Evolutionary conservation across 2,888 invertebrate genomes (phyloP), one percentile per base, ranked within the genome.

Genomic region (Caenorhabditis sinica): DNA sequence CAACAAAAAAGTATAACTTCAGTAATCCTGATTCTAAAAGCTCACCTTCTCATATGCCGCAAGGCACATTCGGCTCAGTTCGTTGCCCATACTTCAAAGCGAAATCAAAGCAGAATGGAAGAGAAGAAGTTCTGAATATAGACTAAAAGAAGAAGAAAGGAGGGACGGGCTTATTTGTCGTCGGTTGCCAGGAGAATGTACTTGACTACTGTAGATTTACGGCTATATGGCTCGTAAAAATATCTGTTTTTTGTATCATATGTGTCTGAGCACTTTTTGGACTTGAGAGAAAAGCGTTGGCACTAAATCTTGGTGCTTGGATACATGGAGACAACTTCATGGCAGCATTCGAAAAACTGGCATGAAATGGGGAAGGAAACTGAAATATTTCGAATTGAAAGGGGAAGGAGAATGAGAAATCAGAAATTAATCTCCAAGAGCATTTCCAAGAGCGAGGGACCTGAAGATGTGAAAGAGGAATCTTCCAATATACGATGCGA

Each of bases 191-290:
- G n/a, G 68, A 53, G 30, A 68, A 68, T 33, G 25, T 49, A 51
- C 36, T 33, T 53, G 25, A 51, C 68, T 68, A 68, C 68, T 33
- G 68, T 68, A 49, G 68, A 68, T 68, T 68, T 68, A 68, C 15
- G 68, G 15, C 33, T 23, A 30, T 53, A 20, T 9, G 5, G 17
- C 30, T 45, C 65, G 63, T 66, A 33, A 56, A 56, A 28, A n/a
- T 49, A n/a, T n/a, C n/a, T n/a, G 17, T 53, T 36, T 68, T 33
- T 33, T n/a, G 3, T 45, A n/a, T 65, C 11, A 45, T 66, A 17
- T 28, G 66, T 33, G 43, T 33, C n/a, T 43, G 30, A 43, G 40
- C n/a, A 23, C 13, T 45, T 30, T 2, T 65, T 30, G 25, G 17
- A 28, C 28, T 56, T 15, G 45, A 17, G 49, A 49, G 49, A 20